Percentiles rank a stretch among this genome's conserved stretches.
These are phyloP conservation scores for Ichneumoninae sp. DNA, from an alignment of 2,888 invertebrate species.

Conservation along the genomic window DNA sequence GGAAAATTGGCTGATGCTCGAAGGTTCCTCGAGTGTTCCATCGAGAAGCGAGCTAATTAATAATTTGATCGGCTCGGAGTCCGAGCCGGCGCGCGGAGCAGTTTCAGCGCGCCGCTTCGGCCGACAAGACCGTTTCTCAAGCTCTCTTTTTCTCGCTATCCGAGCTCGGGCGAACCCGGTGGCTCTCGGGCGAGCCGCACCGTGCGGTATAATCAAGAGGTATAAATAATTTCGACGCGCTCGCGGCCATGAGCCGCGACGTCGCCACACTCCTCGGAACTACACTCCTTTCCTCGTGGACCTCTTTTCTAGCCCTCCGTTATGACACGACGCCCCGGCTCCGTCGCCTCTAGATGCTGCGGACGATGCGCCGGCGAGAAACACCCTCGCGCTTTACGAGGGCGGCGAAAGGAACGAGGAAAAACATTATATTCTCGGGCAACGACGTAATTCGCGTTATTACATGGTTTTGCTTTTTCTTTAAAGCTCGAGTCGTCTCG, in stretches of 20 bases:
- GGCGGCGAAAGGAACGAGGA: not conserved
- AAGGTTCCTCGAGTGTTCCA: not conserved
- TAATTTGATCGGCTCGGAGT: constrained; percentile 32
- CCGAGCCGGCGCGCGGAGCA: not conserved
- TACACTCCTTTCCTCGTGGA: constrained; percentile 31
- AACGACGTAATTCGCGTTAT: not conserved
- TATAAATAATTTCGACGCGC: constrained; percentile 81
- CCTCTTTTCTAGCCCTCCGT: constrained; percentile 69
- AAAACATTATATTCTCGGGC: not conserved
- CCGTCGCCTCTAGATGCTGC: not conserved
- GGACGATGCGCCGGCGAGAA: not conserved
- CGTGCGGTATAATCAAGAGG: constrained; percentile 79
- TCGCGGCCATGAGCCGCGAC: constrained; percentile 75
- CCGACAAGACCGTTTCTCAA: constrained; percentile 31
- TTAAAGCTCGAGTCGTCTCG: not conserved
- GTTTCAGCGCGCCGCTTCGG: not conserved
- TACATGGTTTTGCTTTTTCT: too few species aligned
- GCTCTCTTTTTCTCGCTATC: constrained; percentile 9
- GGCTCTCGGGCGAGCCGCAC: constrained; percentile 60
- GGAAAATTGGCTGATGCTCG: not conserved
- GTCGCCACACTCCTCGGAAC: constrained; percentile 58
- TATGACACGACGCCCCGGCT: constrained; percentile 68
- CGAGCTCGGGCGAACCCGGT: constrained; percentile 20
- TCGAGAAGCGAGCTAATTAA: constrained; percentile 20
- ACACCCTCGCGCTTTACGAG: constrained; percentile 10